Base-by-base conservation (phyloP, 2,113 vertebrate genomes). In the Aramus guarauna region DNA sequence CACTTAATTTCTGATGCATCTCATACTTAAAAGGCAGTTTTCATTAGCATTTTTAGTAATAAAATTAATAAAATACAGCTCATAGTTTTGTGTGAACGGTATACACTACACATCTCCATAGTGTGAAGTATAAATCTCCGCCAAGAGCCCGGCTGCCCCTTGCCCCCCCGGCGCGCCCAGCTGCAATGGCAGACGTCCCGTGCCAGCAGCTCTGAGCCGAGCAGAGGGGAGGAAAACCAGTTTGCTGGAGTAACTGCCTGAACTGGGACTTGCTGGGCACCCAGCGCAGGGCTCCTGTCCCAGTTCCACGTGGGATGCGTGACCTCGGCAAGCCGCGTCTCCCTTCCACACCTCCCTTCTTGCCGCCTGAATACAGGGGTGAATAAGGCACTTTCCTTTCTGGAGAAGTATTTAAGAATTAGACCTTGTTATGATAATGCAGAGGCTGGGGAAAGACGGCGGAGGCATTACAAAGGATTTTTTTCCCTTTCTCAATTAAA, bases 401-500 rank as follows among this genome's bases (percentile, higher is more conserved):
- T 32, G 50, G 53, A 60, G 43, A 85, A 82, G 37, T 84, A 64
- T 21, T 82, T 86, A 56, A 84, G 91, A 84, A 72, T 91, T 60
- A 93, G 53, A 59, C 56, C 75, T 85, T 90, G 45, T 88, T 91
- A 87, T 81, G 47, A 47, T 81, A 71, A 92, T 75, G 47, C 45
- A 76, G 88, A 67, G 88, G 59, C 43, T 1, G 1, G 55, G 64
- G 63, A 22, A 79, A 90, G 63, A 59, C 8, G 0, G 58, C 52
- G 59, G 6, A 67, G 53, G 66, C 75, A 64, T 87, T 77, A 82
- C 72, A 59, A 48, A 43, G 91, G 76, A 23, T 56, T 78, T 85
- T 94, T 94, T 96, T 76, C 48, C 75, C 59, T 62, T 75, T 91
- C 87, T 88, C 91, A 95, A 66, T 95, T 95, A 96, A 95, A 92